Conservation (phyloP, 2,797 vertebrate genomes). For the Melanotaenia parkinsoni region DNA sequence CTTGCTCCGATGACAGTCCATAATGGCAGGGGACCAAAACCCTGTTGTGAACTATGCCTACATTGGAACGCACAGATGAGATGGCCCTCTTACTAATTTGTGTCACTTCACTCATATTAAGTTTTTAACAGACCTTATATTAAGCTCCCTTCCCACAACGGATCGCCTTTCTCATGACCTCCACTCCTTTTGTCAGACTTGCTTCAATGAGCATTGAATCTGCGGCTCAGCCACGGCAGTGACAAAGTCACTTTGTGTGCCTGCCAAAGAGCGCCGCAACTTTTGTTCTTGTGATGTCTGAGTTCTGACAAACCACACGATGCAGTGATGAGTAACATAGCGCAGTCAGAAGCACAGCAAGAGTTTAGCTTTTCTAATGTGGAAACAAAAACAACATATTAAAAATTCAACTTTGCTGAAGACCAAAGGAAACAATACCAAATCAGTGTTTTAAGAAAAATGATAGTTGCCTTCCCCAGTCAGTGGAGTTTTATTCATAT, state of each 20-base stretch:
- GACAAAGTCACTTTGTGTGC: slow-evolving; percentile 65
- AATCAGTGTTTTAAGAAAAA: slow-evolving; percentile 4
- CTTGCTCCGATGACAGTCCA: slow-evolving; percentile 62
- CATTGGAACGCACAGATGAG: slow-evolving; percentile 48
- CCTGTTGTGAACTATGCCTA: slow-evolving; percentile 74
- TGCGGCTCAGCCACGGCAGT: slow-evolving; percentile 28
- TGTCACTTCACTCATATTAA: slow-evolving; percentile 74
- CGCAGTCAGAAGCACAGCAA: slow-evolving; percentile 7
- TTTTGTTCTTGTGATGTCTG: slow-evolving; percentile 50
- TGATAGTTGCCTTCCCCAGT: slow-evolving; percentile 16
- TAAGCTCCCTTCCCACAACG: slow-evolving; percentile 38
- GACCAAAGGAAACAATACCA: slow-evolving; percentile 13
- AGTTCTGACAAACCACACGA: slow-evolving; percentile 40
- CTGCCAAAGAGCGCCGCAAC: slow-evolving; percentile 48
- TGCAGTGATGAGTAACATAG: slow-evolving; percentile 8
- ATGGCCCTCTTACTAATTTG: slow-evolving; percentile 71
- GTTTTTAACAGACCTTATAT: slow-evolving; percentile 68
- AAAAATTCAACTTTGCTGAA: background rate
- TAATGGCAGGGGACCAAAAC: slow-evolving; percentile 72
- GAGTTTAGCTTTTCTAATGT: background rate
- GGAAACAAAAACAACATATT: slow-evolving; percentile 1
- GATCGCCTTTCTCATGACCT: slow-evolving; percentile 64
- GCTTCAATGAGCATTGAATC: slow-evolving; percentile 60
- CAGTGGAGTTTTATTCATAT: slow-evolving; percentile 22
- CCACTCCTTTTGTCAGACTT: slow-evolving; percentile 59